Conservation (phyloP, 2,113 vertebrate species). For the Redunca redunca region DNA sequence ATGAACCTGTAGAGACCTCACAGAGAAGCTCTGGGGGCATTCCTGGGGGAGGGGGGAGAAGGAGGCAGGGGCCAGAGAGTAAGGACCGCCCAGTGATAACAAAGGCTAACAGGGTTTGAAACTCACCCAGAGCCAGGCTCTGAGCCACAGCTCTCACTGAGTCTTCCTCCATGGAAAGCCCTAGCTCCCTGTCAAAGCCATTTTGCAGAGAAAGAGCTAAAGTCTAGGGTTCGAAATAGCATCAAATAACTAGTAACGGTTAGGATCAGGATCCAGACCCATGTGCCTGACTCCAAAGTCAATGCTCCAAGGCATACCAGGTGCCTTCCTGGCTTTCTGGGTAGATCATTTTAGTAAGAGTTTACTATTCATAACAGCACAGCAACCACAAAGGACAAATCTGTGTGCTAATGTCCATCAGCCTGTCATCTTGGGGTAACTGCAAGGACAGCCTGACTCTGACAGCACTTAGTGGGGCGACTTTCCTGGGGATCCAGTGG, state of each 20-base stretch:
- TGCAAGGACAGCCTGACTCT: neutral
- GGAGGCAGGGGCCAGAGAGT: neutral
- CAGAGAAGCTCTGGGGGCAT: neutral
- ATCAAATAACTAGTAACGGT: neutral
- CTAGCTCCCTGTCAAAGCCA: neutral
- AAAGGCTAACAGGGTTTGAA: neutral
- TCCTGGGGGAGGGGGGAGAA: neutral
- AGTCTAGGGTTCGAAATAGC: neutral
- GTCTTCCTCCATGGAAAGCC: neutral
- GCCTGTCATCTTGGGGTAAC: constrained; percentile 31
- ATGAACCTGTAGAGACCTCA: neutral
- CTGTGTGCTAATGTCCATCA: constrained; percentile 36
- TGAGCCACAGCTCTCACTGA: neutral
- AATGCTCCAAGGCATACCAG: fast-evolving
- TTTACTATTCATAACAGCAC: neutral
- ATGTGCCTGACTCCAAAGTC: neutral
- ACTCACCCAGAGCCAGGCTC: neutral
- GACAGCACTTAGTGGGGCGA: neutral
- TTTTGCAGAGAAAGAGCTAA: neutral
- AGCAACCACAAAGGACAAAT: constrained; percentile 50
- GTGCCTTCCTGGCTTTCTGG: neutral
- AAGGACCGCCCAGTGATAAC: neutral
- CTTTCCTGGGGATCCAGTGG: neutral
- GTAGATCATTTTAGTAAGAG: constrained; percentile 32
- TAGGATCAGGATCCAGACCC: neutral